Base-by-base conservation (phyloP, 1,140 invertebrate species). In the Anastrepha obliqua region DNA sequence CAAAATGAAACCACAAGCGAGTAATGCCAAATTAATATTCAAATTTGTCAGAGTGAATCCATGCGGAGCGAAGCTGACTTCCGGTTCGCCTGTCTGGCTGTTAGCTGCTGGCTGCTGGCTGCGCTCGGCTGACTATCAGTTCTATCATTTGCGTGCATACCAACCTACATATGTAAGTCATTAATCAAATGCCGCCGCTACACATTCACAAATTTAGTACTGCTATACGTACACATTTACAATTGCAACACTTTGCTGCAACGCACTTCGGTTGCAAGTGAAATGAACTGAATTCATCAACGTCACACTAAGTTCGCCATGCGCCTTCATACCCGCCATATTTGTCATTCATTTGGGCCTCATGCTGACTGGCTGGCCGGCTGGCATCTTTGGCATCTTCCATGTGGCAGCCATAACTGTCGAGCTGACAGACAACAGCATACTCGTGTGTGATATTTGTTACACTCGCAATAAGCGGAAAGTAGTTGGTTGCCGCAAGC, bases 261-360 rank as follows among this genome's bases (percentile, higher is more conserved):
- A 42, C 74, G 47, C 74, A 81, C 17, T 55, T 42, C 8, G 17
- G 74, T 47, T n/a, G 20, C 74, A 11, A 55, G 11, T 20, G 74
- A 81, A 81, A 81, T 81, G 74, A 81, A 81, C 20, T n/a, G 74
- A 58, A 81, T 81, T 51, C 74, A 81, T 81, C 74, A 81, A 47
- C 74, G 51, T 81, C 47, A 81, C 47, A 81, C 15, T n/a, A 15
- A 11, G 47, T 81, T 17, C 7, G 47, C 11, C 7, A 20, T 15
- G 51, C 64, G 74, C 15, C n/a, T 74, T n/a, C 44, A 51, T n/a
- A 74, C 29, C 60, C 47, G 74, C 47, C 42, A 55, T 81, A 47
- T 81, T 7, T 74, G 67, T 74, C 70, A 17, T 1, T 74, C 42
- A 74, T 74, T 20, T 20, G 17, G n/a, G 62, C 65, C 20, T 42